phyloP scores from a whole-genome alignment of 1,140 invertebrate species.

The Eurosta solidaginis region DNA sequence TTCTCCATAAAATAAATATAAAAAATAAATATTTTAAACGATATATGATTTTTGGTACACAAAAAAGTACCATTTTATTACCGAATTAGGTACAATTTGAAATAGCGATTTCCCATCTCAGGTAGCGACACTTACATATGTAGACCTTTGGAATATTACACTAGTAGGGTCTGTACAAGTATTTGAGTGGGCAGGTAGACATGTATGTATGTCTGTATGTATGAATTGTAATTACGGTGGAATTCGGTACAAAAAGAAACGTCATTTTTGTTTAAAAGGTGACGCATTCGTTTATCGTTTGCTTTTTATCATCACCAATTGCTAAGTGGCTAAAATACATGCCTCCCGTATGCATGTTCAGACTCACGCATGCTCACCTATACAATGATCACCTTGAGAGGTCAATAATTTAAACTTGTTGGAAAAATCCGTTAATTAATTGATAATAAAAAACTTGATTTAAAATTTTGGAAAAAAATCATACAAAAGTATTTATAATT shows the following conservation, averaged over 20 bases:
- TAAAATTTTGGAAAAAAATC: background rate
- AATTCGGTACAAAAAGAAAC: too few relatives aligned
- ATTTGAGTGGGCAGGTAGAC: background rate
- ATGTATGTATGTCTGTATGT: background rate
- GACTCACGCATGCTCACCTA: background rate
- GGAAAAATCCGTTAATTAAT: background rate
- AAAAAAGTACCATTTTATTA: too few relatives aligned
- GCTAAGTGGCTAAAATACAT: too few relatives aligned
- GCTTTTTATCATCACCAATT: too few relatives aligned
- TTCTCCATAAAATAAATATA: too few relatives aligned
- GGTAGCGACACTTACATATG: too few relatives aligned
- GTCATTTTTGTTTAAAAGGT: background rate
- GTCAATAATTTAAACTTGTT: background rate
- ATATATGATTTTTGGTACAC: too few relatives aligned
- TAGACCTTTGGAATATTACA: too few relatives aligned
- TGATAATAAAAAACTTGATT: background rate
- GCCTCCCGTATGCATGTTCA: too few relatives aligned
- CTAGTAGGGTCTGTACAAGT: background rate
- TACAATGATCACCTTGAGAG: constrained; percentile 11
- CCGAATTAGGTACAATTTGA: too few relatives aligned
- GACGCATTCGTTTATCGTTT: background rate
- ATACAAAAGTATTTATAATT: background rate
- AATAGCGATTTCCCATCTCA: too few relatives aligned
- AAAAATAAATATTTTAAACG: too few relatives aligned
- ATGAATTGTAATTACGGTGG: background rate